Conservation (phyloP, 2,888 invertebrate species). For the Adelphocoris suturalis region DNA sequence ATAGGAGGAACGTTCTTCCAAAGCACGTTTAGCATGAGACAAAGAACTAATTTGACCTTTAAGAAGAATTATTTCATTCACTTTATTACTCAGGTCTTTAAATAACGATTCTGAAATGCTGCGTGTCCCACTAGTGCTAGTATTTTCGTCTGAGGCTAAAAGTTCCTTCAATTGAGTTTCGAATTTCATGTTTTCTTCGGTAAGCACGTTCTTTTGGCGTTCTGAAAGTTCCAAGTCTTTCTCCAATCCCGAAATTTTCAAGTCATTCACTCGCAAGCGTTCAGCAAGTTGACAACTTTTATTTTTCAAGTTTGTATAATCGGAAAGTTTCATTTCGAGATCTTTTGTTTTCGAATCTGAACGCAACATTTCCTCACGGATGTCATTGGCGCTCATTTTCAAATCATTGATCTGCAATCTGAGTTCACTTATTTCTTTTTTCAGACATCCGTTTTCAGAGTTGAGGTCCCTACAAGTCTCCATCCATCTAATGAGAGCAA, state of each 20-base stretch:
- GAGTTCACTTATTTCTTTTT: slow-evolving; percentile 60
- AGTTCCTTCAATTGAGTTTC: slow-evolving; percentile 28
- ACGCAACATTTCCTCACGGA: slow-evolving; percentile 70
- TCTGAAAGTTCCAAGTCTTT: slow-evolving; percentile 55
- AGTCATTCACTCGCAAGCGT: slow-evolving; percentile 45
- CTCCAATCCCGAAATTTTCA: slow-evolving; percentile 60
- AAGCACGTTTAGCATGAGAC: slow-evolving; percentile 42
- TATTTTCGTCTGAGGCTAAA: neutral
- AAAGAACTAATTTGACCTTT: slow-evolving; percentile 50
- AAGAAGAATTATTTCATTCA: slow-evolving; percentile 69
- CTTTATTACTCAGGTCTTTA: slow-evolving; percentile 69
- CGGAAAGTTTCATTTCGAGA: slow-evolving; percentile 67
- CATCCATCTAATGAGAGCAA: slow-evolving; percentile 71
- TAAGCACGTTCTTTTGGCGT: slow-evolving; percentile 52
- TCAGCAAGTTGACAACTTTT: slow-evolving; percentile 48
- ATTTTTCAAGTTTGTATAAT: slow-evolving; percentile 62
- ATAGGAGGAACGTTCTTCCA: slow-evolving; percentile 52
- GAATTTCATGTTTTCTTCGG: slow-evolving; percentile 68
- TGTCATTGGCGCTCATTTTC: slow-evolving; percentile 48
- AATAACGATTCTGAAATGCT: slow-evolving; percentile 45
- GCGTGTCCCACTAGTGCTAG: neutral
- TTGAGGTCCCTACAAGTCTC: slow-evolving; percentile 70
- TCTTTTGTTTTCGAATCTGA: slow-evolving; percentile 62
- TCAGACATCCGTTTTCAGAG: slow-evolving; percentile 67
- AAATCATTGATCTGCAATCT: slow-evolving; percentile 66